Conservation (phyloP, 1,140 invertebrate genomes). For the Drosophila lini region DNA sequence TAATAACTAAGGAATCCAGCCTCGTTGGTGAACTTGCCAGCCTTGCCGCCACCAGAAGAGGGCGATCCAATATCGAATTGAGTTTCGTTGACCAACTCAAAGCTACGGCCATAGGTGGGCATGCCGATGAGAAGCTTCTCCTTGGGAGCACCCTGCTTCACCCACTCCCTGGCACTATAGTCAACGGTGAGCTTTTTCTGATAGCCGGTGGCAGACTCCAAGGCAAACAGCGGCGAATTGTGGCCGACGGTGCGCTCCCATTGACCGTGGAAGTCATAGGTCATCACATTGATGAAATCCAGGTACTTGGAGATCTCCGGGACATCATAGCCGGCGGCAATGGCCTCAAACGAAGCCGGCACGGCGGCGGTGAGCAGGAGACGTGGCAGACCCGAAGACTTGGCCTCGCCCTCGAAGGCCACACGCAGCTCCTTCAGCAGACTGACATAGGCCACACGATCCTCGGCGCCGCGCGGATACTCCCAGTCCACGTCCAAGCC, state of each 20-base stretch:
- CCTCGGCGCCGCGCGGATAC: slow-evolving; percentile 95
- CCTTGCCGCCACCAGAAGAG: slow-evolving; percentile 92
- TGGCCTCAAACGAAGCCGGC: slow-evolving; percentile 95
- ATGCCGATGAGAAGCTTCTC: slow-evolving; percentile 98
- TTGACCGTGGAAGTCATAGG: slow-evolving; percentile 97
- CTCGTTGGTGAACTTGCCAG: slow-evolving; percentile 94
- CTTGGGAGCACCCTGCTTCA: slow-evolving; percentile 96
- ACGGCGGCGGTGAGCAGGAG: slow-evolving; percentile 95
- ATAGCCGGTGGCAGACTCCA: slow-evolving; percentile 94
- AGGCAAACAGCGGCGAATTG: slow-evolving; percentile 94
- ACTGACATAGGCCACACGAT: slow-evolving; percentile 92
- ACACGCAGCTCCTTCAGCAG: slow-evolving; percentile 91
- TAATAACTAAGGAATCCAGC: slow-evolving; percentile 97
- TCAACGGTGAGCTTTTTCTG: slow-evolving; percentile 96
- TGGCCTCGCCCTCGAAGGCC: slow-evolving; percentile 95
- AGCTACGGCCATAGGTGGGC: slow-evolving; percentile 97
- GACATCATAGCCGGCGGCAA: slow-evolving; percentile 96
- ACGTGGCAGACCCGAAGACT: slow-evolving; percentile 90
- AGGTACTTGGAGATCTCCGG: slow-evolving; percentile 97
- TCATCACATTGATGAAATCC: slow-evolving; percentile 98
- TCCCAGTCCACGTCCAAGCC: slow-evolving; percentile 98
- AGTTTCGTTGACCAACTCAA: slow-evolving; percentile 94
- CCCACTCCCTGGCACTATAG: slow-evolving; percentile 96
- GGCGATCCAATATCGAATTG: slow-evolving; percentile 97
- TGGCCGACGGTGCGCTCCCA: slow-evolving; percentile 97